These are phyloP conservation scores for Chaetodon trifascialis DNA, from an alignment of 2,113 vertebrate genomes.

Conservation along the genomic window DNA sequence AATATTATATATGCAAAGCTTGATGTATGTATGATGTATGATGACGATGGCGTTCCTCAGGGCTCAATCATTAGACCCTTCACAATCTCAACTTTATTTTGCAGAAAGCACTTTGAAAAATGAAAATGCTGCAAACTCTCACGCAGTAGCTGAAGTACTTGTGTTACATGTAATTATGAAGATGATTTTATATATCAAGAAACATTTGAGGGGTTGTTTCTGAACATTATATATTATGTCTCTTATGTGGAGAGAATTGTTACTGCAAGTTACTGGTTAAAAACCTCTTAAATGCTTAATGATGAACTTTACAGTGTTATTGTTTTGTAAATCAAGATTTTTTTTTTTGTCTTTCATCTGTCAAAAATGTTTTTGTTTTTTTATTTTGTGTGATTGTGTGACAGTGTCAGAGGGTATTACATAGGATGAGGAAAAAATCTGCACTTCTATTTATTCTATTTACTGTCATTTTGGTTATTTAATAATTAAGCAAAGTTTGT, in stretches of 20 bases:
- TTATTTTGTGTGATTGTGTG: not conserved
- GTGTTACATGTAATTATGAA: conserved; percentile 30
- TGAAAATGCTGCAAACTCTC: conserved; percentile 52
- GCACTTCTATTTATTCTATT: not conserved
- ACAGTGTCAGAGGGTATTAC: not conserved
- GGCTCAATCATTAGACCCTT: conserved; percentile 45
- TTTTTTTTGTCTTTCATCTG: not conserved
- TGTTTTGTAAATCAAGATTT: conserved; percentile 42
- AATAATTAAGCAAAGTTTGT: not conserved
- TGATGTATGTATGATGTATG: too few species aligned
- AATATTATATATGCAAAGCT: conserved; percentile 38
- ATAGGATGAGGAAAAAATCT: not conserved
- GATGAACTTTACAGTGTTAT: conserved; percentile 13
- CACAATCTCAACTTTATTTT: conserved; percentile 43
- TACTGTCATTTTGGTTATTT: not conserved
- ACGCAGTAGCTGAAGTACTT: not conserved
- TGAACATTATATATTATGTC: conserved; percentile 16
- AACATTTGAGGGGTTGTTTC: conserved; percentile 1
- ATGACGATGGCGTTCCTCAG: conserved; percentile 67
- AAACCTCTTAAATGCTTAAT: conserved; percentile 21
- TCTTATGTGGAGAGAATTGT: conserved; percentile 4
- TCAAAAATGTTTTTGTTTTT: not conserved
- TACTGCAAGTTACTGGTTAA: conserved; percentile 17
- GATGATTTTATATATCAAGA: conserved; percentile 21
- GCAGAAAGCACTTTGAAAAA: conserved; percentile 63